phyloP scores from a whole-genome alignment of 2,888 invertebrate genomes.

The Ochropleura plecta region DNA sequence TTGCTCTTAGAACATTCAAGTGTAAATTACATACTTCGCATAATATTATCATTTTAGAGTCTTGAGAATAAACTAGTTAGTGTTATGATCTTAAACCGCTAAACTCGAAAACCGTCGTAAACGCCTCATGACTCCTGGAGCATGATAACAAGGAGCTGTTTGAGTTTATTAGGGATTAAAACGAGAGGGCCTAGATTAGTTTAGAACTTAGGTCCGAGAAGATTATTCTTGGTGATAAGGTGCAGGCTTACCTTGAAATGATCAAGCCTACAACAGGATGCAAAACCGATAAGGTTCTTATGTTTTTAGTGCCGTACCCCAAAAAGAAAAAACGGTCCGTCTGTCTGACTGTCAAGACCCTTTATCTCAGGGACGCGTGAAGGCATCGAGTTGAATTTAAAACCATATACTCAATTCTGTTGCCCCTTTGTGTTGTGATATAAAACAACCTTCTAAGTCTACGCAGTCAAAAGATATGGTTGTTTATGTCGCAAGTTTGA shows the following conservation, averaged over 20 bases:
- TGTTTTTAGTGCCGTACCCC: too few relatives aligned
- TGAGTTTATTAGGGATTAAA: conserved; percentile 39
- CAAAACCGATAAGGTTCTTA: too few relatives aligned
- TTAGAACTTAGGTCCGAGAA: not conserved
- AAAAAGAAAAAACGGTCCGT: too few relatives aligned
- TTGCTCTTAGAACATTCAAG: not conserved
- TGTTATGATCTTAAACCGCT: conserved; percentile 27
- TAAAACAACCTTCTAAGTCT: too few relatives aligned
- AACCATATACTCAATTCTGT: too few relatives aligned
- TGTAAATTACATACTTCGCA: conserved; percentile 8
- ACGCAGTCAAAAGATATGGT: too few relatives aligned
- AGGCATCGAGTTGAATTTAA: too few relatives aligned
- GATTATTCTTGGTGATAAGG: conserved; percentile 3
- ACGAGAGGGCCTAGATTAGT: conserved; percentile 15
- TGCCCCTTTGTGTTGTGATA: too few relatives aligned
- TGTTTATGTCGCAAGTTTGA: too few relatives aligned
- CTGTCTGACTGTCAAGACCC: too few relatives aligned
- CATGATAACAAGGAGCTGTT: conserved; percentile 31
- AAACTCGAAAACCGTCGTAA: conserved; percentile 10
- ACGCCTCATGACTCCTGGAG: not conserved
- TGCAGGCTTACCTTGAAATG: not conserved
- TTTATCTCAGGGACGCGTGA: too few relatives aligned
- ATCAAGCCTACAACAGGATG: too few relatives aligned
- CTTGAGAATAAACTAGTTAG: conserved; percentile 24
- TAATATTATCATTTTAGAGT: conserved; percentile 19